A percentile compares a stretch with the other conserved stretches of the same genome.
These are phyloP conservation scores for Tanypteryx hageni DNA, from an alignment of 2,888 invertebrate species.

Conservation along the genomic window DNA sequence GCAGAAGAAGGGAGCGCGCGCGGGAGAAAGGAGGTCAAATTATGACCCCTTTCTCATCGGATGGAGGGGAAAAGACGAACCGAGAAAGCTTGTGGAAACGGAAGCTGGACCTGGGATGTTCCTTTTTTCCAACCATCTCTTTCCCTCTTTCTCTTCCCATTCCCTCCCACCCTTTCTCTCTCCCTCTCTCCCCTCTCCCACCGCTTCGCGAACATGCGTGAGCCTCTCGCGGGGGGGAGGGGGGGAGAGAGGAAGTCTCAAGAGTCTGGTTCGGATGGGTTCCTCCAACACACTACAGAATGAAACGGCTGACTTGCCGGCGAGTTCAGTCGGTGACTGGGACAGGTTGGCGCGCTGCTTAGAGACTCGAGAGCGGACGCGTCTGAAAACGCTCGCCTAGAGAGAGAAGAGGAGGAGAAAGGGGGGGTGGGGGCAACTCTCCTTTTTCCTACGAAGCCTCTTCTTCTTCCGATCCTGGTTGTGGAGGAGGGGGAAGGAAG, in stretches of 20 bases:
- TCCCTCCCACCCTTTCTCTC: background rate
- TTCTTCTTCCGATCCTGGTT: background rate
- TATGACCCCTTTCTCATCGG: slow-evolving; percentile 55
- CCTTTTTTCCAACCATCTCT: slow-evolving; percentile 12
- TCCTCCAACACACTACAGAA: slow-evolving; percentile 11
- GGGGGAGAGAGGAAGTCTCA: background rate
- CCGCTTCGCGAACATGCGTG: slow-evolving; percentile 6
- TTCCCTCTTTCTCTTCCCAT: background rate
- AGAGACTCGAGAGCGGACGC: background rate
- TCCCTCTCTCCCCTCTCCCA: background rate
- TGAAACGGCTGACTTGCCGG: slow-evolving; percentile 63
- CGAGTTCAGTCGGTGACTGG: slow-evolving; percentile 63
- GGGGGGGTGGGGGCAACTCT: background rate
- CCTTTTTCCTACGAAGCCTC: background rate
- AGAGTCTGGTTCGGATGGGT: background rate
- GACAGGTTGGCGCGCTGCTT: slow-evolving; percentile 39
- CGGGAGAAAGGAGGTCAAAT: slow-evolving; percentile 53
- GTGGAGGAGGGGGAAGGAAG: slow-evolving; percentile 20
- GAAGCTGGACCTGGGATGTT: slow-evolving; percentile 31
- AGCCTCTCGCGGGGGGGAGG: background rate
- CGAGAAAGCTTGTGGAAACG: slow-evolving; percentile 62
- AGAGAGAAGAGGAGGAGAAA: background rate
- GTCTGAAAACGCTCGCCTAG: background rate
- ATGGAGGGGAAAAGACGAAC: slow-evolving; percentile 37
- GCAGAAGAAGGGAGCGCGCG: background rate